phyloP scores from a whole-genome alignment of 2,113 vertebrate species.

The Nerophis lumbriciformis region DNA sequence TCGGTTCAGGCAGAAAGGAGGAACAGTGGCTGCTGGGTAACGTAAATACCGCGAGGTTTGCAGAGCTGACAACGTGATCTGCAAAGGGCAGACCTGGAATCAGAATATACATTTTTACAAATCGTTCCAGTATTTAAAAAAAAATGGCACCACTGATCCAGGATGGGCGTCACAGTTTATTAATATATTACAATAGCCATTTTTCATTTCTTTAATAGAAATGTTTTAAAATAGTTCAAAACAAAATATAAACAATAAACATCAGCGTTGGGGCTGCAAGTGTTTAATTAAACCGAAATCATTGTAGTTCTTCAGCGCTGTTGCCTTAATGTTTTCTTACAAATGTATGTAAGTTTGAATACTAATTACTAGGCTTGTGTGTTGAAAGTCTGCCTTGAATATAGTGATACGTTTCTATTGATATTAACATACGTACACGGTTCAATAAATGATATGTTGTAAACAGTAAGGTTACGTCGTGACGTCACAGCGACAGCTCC shows the following conservation, averaged over 20 bases:
- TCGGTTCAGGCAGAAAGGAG: conserved; percentile 73
- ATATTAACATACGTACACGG: background rate
- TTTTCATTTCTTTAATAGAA: background rate
- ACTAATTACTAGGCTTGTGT: too few species aligned
- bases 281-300: too few species aligned
- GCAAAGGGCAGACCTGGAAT: conserved; percentile 23
- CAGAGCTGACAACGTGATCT: background rate
- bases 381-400: too few species aligned
- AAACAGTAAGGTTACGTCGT: background rate
- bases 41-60: conserved; percentile 63
- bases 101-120: background rate
- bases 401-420: background rate
- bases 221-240: background rate
- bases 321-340: too few species aligned
- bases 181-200: background rate
- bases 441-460: background rate
- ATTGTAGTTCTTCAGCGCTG: too few species aligned
- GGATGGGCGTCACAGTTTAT: conserved; percentile 7
- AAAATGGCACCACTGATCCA: conserved; percentile 3
- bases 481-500: conserved; percentile 8
- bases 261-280: too few species aligned
- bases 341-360: too few species aligned
- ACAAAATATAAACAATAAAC: too few species aligned
- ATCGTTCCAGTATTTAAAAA: background rate
- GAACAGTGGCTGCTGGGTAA: conserved; percentile 71